These are phyloP conservation scores for Drosophila cardini DNA, from an alignment of 1,140 invertebrate genomes.

Conservation along the genomic window DNA sequence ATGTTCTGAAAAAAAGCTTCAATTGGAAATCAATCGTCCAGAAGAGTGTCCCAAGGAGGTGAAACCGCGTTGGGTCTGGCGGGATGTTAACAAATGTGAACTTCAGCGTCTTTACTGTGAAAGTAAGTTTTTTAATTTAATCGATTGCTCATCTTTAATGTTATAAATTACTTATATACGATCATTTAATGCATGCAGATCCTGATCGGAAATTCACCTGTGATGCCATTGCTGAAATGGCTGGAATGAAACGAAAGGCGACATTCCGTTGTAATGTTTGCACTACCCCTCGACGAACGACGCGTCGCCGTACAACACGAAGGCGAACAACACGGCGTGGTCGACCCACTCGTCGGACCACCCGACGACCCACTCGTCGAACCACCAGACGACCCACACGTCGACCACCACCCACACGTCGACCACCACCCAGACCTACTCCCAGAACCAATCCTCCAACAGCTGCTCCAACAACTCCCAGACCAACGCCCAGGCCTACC, in stretches of 20 bases:
- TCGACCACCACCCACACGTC: neutral
- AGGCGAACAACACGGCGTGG: conserved; percentile 2
- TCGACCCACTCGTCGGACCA: neutral
- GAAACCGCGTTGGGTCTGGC: conserved; percentile 3
- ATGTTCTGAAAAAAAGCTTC: neutral
- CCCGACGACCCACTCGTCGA: neutral
- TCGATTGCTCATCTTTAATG: neutral
- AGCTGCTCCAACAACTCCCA: neutral
- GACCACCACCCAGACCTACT: neutral
- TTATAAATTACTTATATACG: neutral
- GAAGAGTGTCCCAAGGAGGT: conserved; percentile 23
- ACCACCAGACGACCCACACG: neutral
- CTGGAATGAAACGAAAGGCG: conserved; percentile 9
- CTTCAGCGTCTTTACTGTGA: conserved; percentile 29
- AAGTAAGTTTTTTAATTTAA: conserved; percentile 8
- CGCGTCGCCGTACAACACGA: neutral
- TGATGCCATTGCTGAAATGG: conserved; percentile 5
- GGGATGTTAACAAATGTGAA: conserved; percentile 13
- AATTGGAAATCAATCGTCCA: conserved; percentile 26
- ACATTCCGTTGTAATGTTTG: neutral
- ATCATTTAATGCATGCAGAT: conserved; percentile 1
- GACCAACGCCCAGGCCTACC: conserved; percentile 2
- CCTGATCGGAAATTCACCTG: conserved; percentile 14
- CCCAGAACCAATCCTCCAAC: neutral
- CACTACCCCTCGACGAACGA: neutral